These are phyloP conservation scores for Sinelater perroti DNA, from an alignment of 2,888 invertebrate species.

Conservation along the genomic window DNA sequence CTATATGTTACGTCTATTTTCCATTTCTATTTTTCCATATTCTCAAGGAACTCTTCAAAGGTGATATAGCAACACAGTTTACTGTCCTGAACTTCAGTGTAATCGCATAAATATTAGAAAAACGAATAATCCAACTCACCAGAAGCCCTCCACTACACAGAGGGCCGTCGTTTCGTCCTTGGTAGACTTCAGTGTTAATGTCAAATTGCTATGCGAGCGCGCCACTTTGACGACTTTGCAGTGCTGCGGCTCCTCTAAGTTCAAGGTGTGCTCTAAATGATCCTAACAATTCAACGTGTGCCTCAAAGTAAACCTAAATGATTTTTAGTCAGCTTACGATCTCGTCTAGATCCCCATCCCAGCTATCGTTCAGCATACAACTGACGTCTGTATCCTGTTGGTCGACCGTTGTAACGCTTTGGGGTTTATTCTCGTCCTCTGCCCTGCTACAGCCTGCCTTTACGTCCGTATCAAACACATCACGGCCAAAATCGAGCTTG, in stretches of 20 bases:
- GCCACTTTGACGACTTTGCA: slow-evolving; percentile 50
- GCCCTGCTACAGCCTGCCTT: neutral
- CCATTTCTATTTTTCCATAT: too few species aligned
- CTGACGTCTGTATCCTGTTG: too few species aligned
- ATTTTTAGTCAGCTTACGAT: neutral
- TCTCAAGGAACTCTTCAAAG: too few species aligned
- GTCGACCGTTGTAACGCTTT: neutral
- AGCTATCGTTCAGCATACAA: slow-evolving; percentile 41
- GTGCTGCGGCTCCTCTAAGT: slow-evolving; percentile 56
- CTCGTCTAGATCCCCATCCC: slow-evolving; percentile 34
- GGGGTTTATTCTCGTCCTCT: neutral
- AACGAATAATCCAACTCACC: slow-evolving; percentile 43
- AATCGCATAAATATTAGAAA: too few species aligned
- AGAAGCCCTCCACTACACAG: slow-evolving; percentile 46
- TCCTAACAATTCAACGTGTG: too few species aligned
- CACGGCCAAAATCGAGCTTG: slow-evolving; percentile 49
- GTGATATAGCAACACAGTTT: neutral
- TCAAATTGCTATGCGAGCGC: slow-evolving; percentile 16
- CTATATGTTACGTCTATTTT: too few species aligned
- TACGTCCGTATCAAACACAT: slow-evolving; percentile 9
- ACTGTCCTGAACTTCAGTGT: too few species aligned
- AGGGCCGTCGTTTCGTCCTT: slow-evolving; percentile 41
- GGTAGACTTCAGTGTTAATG: slow-evolving; percentile 39
- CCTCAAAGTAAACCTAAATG: neutral
- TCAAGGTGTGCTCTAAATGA: slow-evolving; percentile 41